phyloP scores from a whole-genome alignment of 2,113 vertebrate genomes.

The Equus quagga region DNA sequence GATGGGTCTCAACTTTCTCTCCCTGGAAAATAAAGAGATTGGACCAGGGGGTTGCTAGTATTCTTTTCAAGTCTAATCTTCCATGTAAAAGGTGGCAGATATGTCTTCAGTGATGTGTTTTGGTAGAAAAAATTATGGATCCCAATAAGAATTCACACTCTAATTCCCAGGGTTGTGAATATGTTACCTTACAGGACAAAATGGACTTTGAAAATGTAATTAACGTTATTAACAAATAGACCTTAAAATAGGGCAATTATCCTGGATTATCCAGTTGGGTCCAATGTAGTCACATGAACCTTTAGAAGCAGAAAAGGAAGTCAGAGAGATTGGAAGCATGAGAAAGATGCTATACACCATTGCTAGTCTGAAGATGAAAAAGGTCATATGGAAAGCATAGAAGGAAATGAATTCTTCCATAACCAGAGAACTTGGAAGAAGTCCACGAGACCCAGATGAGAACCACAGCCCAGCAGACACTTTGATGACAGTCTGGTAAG shows the following conservation, averaged over 20 bases:
- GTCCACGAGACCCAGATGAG: neutral
- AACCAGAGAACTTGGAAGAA: neutral
- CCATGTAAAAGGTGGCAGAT: neutral
- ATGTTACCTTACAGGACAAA: neutral
- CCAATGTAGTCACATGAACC: neutral
- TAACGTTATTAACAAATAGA: neutral
- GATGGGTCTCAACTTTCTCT: neutral
- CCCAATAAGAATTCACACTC: neutral
- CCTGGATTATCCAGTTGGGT: neutral
- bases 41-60: neutral
- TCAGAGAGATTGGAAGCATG: neutral
- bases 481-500: neutral
- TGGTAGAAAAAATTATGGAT: neutral
- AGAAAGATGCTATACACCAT: neutral
- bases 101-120: neutral
- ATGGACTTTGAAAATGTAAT: neutral
- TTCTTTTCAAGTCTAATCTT: neutral
- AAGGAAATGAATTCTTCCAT: neutral
- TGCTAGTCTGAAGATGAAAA: neutral
- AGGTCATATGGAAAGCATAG: neutral
- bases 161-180: neutral
- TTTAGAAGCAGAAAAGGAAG: neutral
- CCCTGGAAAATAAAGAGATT: neutral
- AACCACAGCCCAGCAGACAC: neutral
- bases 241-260: neutral